Conservation (phyloP, 2,888 invertebrate genomes). For the Cryptocheilus praepositus region DNA sequence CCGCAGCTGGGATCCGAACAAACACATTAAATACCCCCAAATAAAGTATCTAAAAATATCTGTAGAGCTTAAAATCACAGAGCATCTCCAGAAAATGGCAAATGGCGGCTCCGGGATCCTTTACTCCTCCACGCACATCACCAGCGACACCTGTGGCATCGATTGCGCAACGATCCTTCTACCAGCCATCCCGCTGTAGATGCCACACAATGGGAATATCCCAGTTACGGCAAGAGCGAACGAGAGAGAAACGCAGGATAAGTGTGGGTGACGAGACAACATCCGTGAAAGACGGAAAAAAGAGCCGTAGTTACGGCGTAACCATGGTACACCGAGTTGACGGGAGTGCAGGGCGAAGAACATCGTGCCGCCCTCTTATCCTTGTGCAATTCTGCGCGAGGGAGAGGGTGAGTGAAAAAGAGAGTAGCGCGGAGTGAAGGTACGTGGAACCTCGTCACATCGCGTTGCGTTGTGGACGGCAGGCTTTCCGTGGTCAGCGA, state of each 20-base stretch:
- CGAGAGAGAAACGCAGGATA: constrained; percentile 35
- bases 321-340: constrained; percentile 34
- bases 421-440: constrained; percentile 10
- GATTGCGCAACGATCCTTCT: no score
- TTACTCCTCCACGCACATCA: neutral
- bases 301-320: constrained; percentile 9
- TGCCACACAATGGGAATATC: no score
- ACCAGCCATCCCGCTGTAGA: no score
- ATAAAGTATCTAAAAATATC: no score
- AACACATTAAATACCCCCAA: no score
- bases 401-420: constrained; percentile 15
- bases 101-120: no score
- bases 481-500: no score
- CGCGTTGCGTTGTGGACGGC: no score
- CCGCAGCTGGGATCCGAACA: no score
- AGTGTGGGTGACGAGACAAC: constrained; percentile 52
- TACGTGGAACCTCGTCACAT: constrained; percentile 35
- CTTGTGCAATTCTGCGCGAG: constrained; percentile 38
- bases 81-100: no score
- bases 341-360: constrained; percentile 55
- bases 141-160: no score
- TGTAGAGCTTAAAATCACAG: no score
- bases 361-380: constrained; percentile 37
- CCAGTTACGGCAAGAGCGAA: neutral
- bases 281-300: constrained; percentile 39